A percentile compares a stretch with the other conserved stretches of the same genome.
Conservation (phyloP, 2,797 vertebrate species). For the Anguilla megastoma region DNA sequence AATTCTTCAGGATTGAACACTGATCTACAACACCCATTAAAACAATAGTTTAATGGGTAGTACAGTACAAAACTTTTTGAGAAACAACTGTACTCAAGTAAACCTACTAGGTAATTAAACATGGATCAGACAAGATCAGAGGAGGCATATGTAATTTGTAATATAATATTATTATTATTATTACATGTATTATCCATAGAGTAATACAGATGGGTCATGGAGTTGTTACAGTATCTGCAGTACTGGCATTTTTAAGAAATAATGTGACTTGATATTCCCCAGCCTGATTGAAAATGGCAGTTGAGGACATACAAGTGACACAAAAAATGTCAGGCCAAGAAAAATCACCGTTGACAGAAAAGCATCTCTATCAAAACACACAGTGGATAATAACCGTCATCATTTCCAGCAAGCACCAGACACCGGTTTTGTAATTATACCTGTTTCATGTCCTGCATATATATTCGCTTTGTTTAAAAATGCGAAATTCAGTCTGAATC, state of each 20-base stretch:
- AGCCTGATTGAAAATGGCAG: background rate
- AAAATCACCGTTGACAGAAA: background rate
- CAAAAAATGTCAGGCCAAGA: background rate
- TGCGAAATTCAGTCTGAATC: background rate
- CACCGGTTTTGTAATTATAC: background rate
- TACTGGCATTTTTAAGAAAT: background rate
- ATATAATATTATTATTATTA: background rate
- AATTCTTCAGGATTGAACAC: slow-evolving; percentile 60
- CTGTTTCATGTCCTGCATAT: background rate
- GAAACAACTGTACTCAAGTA: background rate
- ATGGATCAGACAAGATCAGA: background rate
- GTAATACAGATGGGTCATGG: background rate
- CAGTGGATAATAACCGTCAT: background rate
- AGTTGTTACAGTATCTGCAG: background rate
- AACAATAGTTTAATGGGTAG: slow-evolving; percentile 71
- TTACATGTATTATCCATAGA: background rate
- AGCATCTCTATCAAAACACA: background rate
- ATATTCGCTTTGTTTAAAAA: background rate
- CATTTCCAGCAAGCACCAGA: background rate
- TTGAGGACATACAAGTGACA: background rate
- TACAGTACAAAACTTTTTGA: background rate
- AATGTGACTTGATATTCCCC: background rate
- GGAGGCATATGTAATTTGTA: background rate
- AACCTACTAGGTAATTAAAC: background rate
- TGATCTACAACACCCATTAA: slow-evolving; percentile 71